Percentiles rank a stretch among this genome's conserved stretches.
phyloP scores from a whole-genome alignment of 2,113 vertebrate species.

The Atrichornis clamosus region DNA sequence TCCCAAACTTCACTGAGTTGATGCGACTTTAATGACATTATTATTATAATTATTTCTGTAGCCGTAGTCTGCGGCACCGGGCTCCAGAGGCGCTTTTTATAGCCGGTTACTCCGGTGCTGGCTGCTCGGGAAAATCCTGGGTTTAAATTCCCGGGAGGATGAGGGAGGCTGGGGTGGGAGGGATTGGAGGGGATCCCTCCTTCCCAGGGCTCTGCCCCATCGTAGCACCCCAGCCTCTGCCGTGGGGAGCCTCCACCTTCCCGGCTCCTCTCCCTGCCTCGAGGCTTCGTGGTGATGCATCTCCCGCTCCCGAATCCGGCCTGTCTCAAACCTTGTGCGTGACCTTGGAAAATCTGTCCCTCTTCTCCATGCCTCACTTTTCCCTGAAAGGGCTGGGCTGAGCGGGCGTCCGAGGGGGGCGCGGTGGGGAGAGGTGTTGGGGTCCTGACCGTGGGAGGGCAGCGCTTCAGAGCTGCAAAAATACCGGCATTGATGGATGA shows the following conservation, averaged over 20 bases:
- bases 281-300: not conserved
- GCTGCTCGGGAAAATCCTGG: not conserved
- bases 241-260: not conserved
- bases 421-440: not conserved
- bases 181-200: conserved; percentile 19
- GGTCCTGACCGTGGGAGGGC: not conserved
- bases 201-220: not conserved
- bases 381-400: not conserved
- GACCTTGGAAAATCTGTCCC: conserved; percentile 38
- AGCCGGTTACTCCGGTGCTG: not conserved
- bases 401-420: not conserved
- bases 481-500: fast-evolving
- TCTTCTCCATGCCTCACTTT: not conserved
- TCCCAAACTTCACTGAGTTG: not conserved
- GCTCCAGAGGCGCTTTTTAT: not conserved
- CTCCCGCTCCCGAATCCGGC: not conserved
- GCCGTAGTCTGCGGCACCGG: not conserved
- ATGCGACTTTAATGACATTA: not conserved
- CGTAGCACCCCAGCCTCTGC: not conserved
- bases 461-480: not conserved
- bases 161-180: conserved; percentile 1
- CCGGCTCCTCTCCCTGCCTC: not conserved
- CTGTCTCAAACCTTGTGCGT: conserved; percentile 19
- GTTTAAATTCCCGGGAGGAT: conserved; percentile 39
- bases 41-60: not conserved